These are phyloP conservation scores for Pungitius pungitius DNA, from an alignment of 2,113 vertebrate genomes.

Conservation along the genomic window DNA sequence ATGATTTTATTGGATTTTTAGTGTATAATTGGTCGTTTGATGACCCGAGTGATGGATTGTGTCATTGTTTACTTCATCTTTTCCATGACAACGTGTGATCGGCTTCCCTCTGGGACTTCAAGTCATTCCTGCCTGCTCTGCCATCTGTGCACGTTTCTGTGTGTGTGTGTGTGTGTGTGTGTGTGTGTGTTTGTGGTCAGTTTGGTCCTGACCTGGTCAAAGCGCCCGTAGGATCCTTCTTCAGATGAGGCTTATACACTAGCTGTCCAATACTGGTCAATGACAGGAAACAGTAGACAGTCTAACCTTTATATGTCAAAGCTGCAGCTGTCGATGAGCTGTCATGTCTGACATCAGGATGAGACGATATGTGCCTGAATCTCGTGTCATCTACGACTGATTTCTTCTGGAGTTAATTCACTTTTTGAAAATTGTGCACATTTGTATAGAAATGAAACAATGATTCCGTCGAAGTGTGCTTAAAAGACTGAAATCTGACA, in stretches of 20 bases:
- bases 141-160: constrained; percentile 72
- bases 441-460: neutral
- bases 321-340: constrained; percentile 38
- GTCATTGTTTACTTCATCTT: constrained; percentile 69
- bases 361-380: neutral
- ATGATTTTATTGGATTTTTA: constrained; percentile 59
- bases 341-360: constrained; percentile 39
- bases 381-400: neutral
- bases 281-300: constrained; percentile 53
- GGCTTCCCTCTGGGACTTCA: constrained; percentile 80
- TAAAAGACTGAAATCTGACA: neutral
- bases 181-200: constrained; percentile 41
- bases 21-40: constrained; percentile 67
- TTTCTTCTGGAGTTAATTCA: neutral
- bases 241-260: constrained; percentile 50
- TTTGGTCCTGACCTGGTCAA: constrained; percentile 67
- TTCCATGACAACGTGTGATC: constrained; percentile 79
- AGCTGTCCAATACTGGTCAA: constrained; percentile 73
- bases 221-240: constrained; percentile 33
- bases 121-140: constrained; percentile 45
- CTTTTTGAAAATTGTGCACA: neutral
- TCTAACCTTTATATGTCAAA: constrained; percentile 61
- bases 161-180: constrained; percentile 11
- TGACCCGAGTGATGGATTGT: constrained; percentile 61
- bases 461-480: neutral